Conservation (phyloP, 2,113 vertebrate species). For the Ahaetulla prasina region DNA sequence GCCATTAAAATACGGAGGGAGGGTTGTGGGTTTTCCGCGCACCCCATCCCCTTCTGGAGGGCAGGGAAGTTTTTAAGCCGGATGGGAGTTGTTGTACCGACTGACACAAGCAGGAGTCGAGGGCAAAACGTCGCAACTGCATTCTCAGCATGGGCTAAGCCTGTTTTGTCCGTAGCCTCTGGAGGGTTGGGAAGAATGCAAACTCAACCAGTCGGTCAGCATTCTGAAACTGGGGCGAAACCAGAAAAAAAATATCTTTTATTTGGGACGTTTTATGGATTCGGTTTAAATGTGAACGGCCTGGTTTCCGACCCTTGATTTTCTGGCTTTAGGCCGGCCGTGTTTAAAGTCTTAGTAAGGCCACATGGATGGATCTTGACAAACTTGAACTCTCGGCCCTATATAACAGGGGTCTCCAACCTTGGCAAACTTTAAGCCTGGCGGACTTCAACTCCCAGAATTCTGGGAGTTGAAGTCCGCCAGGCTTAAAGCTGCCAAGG, state of each 20-base stretch:
- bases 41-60: not conserved
- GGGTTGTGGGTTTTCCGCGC: not conserved
- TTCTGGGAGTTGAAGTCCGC: too few relatives aligned
- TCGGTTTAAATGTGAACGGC: not conserved
- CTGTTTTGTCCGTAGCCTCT: not conserved
- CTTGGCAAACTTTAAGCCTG: too few relatives aligned
- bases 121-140: not conserved
- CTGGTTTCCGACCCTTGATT: not conserved
- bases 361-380: too few relatives aligned
- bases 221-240: not conserved
- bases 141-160: not conserved
- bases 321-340: not conserved
- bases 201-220: not conserved
- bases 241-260: not conserved
- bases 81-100: not conserved
- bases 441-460: too few relatives aligned
- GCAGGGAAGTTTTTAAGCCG: not conserved
- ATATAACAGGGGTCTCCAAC: too few relatives aligned
- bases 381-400: too few relatives aligned
- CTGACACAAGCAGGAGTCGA: not conserved
- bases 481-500: too few relatives aligned
- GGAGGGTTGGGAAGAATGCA: not conserved
- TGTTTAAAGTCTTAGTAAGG: too few relatives aligned
- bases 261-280: not conserved
- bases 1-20: not conserved